Conservation (phyloP, 2,797 vertebrate genomes). For the Bucorvus abyssinicus region DNA sequence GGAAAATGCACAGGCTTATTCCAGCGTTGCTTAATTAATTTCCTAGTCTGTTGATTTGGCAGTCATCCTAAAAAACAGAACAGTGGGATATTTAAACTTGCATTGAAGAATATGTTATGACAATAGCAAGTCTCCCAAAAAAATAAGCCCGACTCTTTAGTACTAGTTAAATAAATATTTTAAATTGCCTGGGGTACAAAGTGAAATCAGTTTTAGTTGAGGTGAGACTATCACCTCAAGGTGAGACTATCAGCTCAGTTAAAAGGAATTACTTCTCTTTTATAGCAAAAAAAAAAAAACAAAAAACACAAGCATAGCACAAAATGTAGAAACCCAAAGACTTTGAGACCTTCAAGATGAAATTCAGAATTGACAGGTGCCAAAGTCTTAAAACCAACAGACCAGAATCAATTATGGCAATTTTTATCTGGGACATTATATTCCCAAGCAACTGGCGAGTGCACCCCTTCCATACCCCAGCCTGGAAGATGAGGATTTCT, state of each 20-base stretch:
- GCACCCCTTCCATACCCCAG: background rate
- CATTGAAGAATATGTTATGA: background rate
- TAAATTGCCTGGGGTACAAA: background rate
- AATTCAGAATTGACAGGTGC: background rate
- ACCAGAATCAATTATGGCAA: background rate
- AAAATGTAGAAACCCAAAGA: background rate
- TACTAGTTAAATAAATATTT: background rate
- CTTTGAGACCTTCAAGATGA: background rate
- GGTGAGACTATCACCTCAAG: background rate
- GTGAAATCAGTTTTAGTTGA: background rate
- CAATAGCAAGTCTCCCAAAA: background rate
- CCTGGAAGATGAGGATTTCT: background rate
- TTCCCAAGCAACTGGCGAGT: background rate
- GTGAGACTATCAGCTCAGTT: background rate
- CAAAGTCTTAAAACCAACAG: background rate
- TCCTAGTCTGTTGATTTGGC: slow-evolving; percentile 51
- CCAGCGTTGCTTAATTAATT: slow-evolving; percentile 54
- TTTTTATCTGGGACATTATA: background rate
- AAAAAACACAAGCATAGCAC: background rate
- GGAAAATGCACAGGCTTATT: slow-evolving; percentile 49
- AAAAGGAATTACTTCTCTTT: background rate
- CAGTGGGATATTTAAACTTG: slow-evolving; percentile 23
- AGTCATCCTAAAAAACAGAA: slow-evolving; percentile 26
- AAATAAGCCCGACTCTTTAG: background rate
- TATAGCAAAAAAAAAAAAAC: background rate